These are phyloP conservation scores for Amblyraja radiata DNA, from an alignment of 2,797 vertebrate species.

Conservation along the genomic window DNA sequence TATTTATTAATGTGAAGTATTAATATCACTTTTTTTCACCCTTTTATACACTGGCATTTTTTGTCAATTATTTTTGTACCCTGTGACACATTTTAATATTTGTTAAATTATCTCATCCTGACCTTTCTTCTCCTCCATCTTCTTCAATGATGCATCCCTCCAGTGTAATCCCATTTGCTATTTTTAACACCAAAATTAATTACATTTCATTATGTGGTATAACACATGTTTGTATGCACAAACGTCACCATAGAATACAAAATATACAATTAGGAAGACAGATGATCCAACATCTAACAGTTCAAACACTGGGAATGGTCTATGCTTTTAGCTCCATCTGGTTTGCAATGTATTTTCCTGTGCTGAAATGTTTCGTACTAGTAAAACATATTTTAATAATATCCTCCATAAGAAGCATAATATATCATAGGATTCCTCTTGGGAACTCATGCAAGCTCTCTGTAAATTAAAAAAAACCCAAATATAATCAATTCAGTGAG, in stretches of 20 bases:
- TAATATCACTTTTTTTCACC: neutral
- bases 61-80: neutral
- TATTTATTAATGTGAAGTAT: neutral
- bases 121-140: neutral
- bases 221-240: neutral
- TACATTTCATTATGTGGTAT: neutral
- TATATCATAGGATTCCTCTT: neutral
- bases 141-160: slow-evolving; percentile 3
- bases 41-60: neutral
- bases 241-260: slow-evolving; percentile 1
- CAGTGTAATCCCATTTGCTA: neutral
- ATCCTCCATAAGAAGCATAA: neutral
- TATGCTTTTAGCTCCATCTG: slow-evolving; percentile 28
- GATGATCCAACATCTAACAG: neutral
- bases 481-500: neutral
- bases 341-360: slow-evolving; percentile 3
- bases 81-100: slow-evolving; percentile 17
- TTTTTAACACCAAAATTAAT: neutral
- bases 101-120: slow-evolving; percentile 14
- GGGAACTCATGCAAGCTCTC: neutral
- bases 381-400: slow-evolving; percentile 32
- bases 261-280: slow-evolving; percentile 24
- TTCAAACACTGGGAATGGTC: slow-evolving; percentile 27
- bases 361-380: neutral
- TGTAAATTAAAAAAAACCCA: neutral